Evolutionary conservation across 2,888 invertebrate species (phyloP).

Genomic region (Sericinus montela): DNA sequence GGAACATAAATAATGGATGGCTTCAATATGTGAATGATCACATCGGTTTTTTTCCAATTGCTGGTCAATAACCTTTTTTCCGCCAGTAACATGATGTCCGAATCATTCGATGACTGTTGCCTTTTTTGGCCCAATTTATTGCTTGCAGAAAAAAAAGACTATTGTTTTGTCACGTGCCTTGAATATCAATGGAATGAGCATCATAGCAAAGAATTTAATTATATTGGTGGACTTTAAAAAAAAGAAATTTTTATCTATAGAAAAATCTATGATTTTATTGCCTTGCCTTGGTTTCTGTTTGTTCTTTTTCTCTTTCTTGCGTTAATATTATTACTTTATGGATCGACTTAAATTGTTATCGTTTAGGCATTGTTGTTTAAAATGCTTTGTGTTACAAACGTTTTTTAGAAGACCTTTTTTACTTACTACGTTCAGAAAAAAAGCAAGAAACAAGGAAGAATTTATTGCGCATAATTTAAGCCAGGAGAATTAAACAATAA

Average conservation of each 20-base stretch:
- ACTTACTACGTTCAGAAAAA: no score
- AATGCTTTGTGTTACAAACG: no score
- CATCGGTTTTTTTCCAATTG: constrained; percentile 10
- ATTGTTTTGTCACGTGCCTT: constrained; percentile 34
- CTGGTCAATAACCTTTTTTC: constrained; percentile 27
- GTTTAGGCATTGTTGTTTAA: no score
- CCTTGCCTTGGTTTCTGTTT: no score
- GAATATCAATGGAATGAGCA: constrained; percentile 35
- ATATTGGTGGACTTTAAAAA: not conserved
- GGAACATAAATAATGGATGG: not conserved
- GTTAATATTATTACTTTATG: no score
- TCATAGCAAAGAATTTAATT: constrained; percentile 1
- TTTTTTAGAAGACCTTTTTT: no score
- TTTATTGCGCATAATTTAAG: no score
- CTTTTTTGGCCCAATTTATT: constrained; percentile 47
- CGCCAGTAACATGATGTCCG: constrained; percentile 21
- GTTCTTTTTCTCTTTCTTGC: no score
- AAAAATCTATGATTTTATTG: not conserved
- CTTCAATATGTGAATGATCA: constrained; percentile 5
- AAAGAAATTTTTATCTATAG: not conserved
- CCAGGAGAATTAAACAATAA: no score
- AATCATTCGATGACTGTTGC: constrained; percentile 34
- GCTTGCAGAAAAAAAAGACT: constrained; percentile 38
- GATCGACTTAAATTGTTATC: no score
- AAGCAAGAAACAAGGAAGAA: no score